A percentile compares a stretch with the other conserved stretches of the same genome.
These are phyloP conservation scores for Amazona vittata DNA, from an alignment of 2,113 vertebrate genomes.

Conservation along the genomic window DNA sequence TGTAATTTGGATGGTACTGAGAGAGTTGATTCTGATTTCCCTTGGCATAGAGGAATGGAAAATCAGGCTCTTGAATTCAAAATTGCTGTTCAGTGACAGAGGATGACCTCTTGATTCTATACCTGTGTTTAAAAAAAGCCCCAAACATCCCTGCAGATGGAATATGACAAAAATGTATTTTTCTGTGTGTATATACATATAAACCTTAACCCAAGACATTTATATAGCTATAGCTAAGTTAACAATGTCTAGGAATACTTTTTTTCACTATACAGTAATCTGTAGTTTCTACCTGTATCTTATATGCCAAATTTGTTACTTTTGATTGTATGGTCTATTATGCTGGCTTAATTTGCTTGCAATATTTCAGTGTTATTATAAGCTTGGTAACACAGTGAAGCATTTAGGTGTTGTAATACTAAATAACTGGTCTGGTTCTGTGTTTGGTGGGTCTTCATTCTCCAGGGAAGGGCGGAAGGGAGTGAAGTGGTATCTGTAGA, in stretches of 20 bases:
- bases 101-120: neutral
- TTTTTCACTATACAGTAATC: neutral
- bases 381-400: constrained; percentile 1
- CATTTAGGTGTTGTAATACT: neutral
- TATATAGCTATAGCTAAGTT: neutral
- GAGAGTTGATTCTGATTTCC: neutral
- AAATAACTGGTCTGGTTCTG: neutral
- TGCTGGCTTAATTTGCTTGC: neutral
- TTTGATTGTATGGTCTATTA: neutral
- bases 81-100: neutral
- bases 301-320: neutral
- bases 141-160: neutral
- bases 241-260: neutral
- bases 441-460: neutral
- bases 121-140: neutral
- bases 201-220: neutral
- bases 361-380: neutral
- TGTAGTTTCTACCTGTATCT: neutral
- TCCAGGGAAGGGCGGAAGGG: neutral
- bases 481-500: neutral
- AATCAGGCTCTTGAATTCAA: neutral
- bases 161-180: neutral
- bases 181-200: neutral
- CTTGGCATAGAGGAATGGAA: neutral
- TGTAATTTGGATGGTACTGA: neutral